Evolutionary conservation across 2,888 invertebrate genomes (phyloP).

Genomic region (Pasiphila rectangulata): DNA sequence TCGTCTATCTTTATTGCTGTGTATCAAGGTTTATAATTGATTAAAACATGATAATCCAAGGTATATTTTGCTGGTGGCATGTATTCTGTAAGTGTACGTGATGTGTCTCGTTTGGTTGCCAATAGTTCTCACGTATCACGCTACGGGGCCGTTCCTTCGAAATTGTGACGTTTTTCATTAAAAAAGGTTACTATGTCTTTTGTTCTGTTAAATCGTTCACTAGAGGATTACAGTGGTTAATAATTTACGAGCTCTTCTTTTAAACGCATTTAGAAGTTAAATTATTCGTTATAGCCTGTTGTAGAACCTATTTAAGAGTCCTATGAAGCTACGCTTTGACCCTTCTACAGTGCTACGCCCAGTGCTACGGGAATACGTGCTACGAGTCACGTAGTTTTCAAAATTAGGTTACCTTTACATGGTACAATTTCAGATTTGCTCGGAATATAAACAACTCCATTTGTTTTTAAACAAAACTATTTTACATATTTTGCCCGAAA

Average conservation of each 20-base stretch:
- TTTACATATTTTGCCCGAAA: too few relatives aligned
- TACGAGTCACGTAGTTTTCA: not conserved
- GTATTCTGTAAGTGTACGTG: constrained; percentile 41
- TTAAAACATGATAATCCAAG: constrained; percentile 20
- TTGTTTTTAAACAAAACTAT: too few relatives aligned
- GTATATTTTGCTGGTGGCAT: constrained; percentile 37
- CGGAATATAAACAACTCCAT: too few relatives aligned
- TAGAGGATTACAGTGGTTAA: too few relatives aligned
- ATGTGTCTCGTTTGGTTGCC: constrained; percentile 47
- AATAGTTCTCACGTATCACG: constrained; percentile 35
- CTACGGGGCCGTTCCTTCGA: constrained; percentile 6
- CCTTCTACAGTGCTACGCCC: constrained; percentile 21
- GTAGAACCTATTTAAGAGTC: too few relatives aligned
- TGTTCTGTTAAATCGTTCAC: not conserved
- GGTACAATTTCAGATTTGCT: not conserved
- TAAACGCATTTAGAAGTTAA: too few relatives aligned
- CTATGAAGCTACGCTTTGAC: constrained; percentile 18
- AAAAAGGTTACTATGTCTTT: not conserved
- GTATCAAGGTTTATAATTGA: constrained; percentile 37
- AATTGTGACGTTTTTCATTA: constrained; percentile 5
- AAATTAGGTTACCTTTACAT: not conserved
- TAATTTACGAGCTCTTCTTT: too few relatives aligned
- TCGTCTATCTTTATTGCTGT: constrained; percentile 32
- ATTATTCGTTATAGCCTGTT: too few relatives aligned
- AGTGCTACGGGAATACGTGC: constrained; percentile 11